These are phyloP conservation scores for Serranochromis macrocephalus DNA, from an alignment of 2,113 vertebrate genomes.

Conservation along the genomic window DNA sequence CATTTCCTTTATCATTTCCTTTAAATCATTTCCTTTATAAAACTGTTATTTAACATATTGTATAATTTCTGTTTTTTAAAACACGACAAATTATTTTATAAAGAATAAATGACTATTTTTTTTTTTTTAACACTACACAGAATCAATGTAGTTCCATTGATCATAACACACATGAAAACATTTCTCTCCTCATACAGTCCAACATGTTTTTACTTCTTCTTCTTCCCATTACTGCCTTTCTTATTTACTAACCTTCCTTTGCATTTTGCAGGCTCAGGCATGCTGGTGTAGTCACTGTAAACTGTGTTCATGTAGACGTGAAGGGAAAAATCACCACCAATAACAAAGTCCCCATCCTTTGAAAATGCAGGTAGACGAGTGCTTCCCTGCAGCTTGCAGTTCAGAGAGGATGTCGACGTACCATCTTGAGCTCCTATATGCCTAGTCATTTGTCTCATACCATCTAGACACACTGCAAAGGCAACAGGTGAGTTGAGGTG, in stretches of 20 bases:
- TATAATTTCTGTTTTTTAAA: too few relatives aligned
- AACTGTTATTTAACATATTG: too few relatives aligned
- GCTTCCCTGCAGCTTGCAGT: neutral
- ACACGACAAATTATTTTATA: too few relatives aligned
- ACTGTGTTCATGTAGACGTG: neutral
- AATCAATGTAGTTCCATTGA: too few relatives aligned
- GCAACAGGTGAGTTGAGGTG: neutral
- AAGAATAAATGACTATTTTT: too few relatives aligned
- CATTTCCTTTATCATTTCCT: too few relatives aligned
- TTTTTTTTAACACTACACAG: too few relatives aligned
- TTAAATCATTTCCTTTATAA: too few relatives aligned
- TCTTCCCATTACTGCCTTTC: fast-evolving
- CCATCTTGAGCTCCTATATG: neutral
- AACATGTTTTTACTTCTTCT: too few relatives aligned
- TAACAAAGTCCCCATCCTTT: neutral
- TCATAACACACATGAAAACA: too few relatives aligned
- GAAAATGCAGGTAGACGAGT: neutral
- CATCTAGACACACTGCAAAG: neutral
- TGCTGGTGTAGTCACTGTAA: neutral
- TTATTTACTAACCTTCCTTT: neutral
- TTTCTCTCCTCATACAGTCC: fast-evolving
- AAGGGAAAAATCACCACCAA: neutral
- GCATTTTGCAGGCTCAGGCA: neutral
- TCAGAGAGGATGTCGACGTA: fast-evolving
- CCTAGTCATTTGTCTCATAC: neutral